Base-by-base conservation (phyloP, 2,113 vertebrate genomes). In the Hippopotamus amphibius region DNA sequence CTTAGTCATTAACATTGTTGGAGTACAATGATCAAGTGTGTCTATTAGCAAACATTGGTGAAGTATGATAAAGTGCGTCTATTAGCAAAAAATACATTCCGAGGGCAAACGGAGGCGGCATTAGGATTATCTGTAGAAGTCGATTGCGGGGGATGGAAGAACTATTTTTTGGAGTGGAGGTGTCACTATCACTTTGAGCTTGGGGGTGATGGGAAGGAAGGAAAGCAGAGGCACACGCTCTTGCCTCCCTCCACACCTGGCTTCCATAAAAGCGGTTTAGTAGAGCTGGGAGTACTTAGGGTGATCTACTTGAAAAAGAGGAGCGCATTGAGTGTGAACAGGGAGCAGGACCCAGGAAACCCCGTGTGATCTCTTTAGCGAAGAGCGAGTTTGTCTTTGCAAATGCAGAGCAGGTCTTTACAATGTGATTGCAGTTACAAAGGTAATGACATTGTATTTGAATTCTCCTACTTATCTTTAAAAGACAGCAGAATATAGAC, bases 401-500 rank as follows among this genome's bases (percentile, higher is more conserved):
- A 97, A 91, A 97, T 80, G 68, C 92, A 92, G 95, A 96, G 59
- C 92, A 80, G 83, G 96, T 97, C 90, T 97, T 83, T 94, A 91
- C 91, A 95, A 95, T 96, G 85, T 85, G 93, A 95, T 94, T 97
- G 97, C 96, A 94, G 71, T 95, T 97, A 97, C 95, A 96, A 89
- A 87, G 81, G 79, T 95, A 97, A 91, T 84, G 93, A 86, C 96
- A 96, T 92, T 91, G 80, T 81, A 86, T 91, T 95, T 92, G 88
- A 96, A 96, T 95, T 90, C 77, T 95, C 79, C 88, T 95, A 85
- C 96, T 97, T 95, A 93, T 93, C 93, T 97, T 92, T 95, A 83
- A 97, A 96, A 98, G 97, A 95, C 97, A 97, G 91, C 83, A 71
- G 80, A 97, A 96, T 93, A 97, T 97, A 98, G 96, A 97, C 97